phyloP scores from a whole-genome alignment of 2,888 invertebrate genomes.

The Metalampra italica region DNA sequence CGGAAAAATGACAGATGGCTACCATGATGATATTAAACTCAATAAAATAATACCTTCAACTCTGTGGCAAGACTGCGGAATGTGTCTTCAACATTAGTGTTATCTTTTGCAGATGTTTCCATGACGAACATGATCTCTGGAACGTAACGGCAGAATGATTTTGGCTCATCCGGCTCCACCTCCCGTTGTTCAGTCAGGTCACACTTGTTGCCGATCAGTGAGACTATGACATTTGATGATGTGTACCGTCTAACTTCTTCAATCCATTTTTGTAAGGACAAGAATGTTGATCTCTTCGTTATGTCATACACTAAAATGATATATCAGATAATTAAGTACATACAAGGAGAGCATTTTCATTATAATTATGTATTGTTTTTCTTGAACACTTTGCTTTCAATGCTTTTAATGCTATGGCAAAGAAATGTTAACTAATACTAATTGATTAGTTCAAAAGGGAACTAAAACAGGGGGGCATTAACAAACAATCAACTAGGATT shows the following conservation, averaged over 20 bases:
- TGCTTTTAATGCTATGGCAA: no score
- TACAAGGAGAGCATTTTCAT: no score
- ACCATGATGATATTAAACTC: no score
- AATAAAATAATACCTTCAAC: slow-evolving; percentile 80
- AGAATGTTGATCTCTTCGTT: slow-evolving; percentile 93
- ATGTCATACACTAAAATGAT: slow-evolving; percentile 91
- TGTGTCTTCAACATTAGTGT: slow-evolving; percentile 93
- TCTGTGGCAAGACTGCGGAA: slow-evolving; percentile 92
- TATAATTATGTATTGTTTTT: no score
- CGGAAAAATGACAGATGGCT: no score
- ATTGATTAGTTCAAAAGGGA: no score
- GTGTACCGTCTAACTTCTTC: slow-evolving; percentile 97
- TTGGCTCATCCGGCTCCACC: slow-evolving; percentile 91
- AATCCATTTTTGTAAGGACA: slow-evolving; percentile 95
- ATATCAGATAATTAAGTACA: no score
- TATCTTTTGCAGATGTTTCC: slow-evolving; percentile 95
- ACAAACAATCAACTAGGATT: no score
- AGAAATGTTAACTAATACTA: no score
- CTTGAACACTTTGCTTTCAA: no score
- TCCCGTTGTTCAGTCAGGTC: slow-evolving; percentile 89
- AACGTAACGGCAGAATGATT: slow-evolving; percentile 90
- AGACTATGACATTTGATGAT: slow-evolving; percentile 92
- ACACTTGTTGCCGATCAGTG: slow-evolving; percentile 95
- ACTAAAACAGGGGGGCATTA: no score
- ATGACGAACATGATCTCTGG: slow-evolving; percentile 92